Evolutionary conservation across 2,113 vertebrate species (phyloP).

Genomic region (Cryptoleucopteryx plumbea): DNA sequence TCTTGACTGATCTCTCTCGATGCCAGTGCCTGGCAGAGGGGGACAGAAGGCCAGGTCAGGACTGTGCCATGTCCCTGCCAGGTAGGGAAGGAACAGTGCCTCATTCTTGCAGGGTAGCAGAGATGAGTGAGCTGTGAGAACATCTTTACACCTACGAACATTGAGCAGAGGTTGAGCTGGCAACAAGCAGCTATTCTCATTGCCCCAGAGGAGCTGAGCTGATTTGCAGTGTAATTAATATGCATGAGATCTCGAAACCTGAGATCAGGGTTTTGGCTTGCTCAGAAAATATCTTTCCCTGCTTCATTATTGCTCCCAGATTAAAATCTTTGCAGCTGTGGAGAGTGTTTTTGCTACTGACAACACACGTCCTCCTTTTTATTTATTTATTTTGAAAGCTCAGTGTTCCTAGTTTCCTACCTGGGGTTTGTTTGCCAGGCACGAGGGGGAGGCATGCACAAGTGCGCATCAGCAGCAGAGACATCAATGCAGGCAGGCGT

Average conservation of each 20-base stretch:
- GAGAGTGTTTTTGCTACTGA: neutral
- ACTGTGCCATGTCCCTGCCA: neutral
- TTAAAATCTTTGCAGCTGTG: neutral
- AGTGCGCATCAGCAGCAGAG: neutral
- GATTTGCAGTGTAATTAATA: conserved; percentile 42
- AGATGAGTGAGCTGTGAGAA: neutral
- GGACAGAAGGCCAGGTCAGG: neutral
- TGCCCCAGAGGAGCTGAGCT: conserved; percentile 2
- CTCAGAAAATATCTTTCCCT: neutral
- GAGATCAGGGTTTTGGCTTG: neutral
- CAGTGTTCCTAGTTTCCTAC: neutral
- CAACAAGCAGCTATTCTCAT: conserved; percentile 7
- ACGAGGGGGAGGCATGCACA: neutral
- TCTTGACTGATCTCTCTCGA: neutral
- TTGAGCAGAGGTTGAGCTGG: conserved; percentile 30
- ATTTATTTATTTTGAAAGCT: neutral
- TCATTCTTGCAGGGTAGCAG: neutral
- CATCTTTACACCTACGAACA: conserved; percentile 6
- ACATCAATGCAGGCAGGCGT: neutral
- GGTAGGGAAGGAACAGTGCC: neutral
- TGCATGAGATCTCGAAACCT: conserved; percentile 31
- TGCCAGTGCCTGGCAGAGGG: neutral
- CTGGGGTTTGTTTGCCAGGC: neutral
- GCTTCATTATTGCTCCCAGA: neutral
- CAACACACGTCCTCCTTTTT: neutral